Percentiles rank a stretch among this genome's conserved stretches.
phyloP scores from a whole-genome alignment of 37 sponge, comb jelly and placozoan genomes.

The Beroe ovata region DNA sequence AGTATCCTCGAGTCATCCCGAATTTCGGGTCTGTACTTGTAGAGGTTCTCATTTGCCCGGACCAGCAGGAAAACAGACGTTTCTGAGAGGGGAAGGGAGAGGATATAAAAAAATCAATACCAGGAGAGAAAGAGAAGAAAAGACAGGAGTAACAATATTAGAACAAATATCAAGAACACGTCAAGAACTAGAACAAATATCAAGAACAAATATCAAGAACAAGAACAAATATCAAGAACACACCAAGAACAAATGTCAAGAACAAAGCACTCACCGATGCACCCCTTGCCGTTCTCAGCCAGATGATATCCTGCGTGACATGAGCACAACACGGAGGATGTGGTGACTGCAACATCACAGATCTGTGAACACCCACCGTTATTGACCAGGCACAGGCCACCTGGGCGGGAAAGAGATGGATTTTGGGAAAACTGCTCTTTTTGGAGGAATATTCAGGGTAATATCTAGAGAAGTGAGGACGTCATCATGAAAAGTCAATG shows the following conservation, averaged over 20 bases:
- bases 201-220: too few species aligned
- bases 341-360: not conserved
- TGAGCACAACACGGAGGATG: not conserved
- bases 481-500: too few species aligned
- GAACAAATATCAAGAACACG: too few species aligned
- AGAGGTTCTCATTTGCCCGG: not conserved
- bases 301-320: slow-evolving; percentile 57
- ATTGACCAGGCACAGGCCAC: slow-evolving; percentile 31
- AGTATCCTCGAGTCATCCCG: not conserved
- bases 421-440: too few species aligned
- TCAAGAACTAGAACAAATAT: too few species aligned
- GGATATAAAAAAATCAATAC: not conserved
- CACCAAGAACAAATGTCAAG: too few species aligned
- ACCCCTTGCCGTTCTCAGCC: slow-evolving; percentile 28
- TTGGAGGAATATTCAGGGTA: too few species aligned
- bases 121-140: too few species aligned
- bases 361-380: slow-evolving; percentile 52
- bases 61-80: slow-evolving; percentile 27
- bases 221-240: too few species aligned
- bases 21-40: slow-evolving; percentile 11
- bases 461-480: too few species aligned
- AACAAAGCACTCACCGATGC: slow-evolving; percentile 26
- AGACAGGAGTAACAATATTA: not conserved
- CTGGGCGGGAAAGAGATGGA: too few species aligned
- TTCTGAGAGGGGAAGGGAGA: slow-evolving; percentile 7